These are phyloP conservation scores for Syritta pipiens DNA, from an alignment of 2,888 invertebrate species.

Conservation along the genomic window DNA sequence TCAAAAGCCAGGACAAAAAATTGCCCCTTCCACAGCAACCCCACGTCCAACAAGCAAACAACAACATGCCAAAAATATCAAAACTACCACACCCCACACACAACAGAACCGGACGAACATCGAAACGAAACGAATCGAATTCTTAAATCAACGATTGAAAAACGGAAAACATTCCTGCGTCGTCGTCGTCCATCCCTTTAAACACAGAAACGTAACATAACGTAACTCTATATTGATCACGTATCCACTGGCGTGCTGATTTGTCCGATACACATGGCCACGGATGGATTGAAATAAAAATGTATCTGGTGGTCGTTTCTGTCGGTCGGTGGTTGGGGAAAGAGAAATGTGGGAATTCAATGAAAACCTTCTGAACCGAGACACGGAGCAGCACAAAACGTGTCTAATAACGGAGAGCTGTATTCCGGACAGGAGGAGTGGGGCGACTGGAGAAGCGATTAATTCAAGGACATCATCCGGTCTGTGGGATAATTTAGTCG, in stretches of 20 bases:
- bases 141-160: not conserved
- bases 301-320: conserved; percentile 7
- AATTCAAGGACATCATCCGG: not conserved
- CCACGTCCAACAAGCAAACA: too few species aligned
- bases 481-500: too few species aligned
- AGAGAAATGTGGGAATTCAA: too few species aligned
- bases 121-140: not conserved
- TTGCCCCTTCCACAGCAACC: too few species aligned
- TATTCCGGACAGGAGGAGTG: too few species aligned
- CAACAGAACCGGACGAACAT: too few species aligned
- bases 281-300: conserved; percentile 8
- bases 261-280: conserved; percentile 21
- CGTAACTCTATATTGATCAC: conserved; percentile 15
- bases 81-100: too few species aligned
- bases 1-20: too few species aligned
- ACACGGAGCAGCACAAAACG: not conserved
- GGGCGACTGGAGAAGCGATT: not conserved
- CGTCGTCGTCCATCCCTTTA: not conserved
- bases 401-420: not conserved
- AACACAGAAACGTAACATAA: not conserved
- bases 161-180: too few species aligned
- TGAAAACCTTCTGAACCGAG: too few species aligned
- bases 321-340: too few species aligned
- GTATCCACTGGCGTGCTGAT: conserved; percentile 38
- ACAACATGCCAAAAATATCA: too few species aligned